Evolutionary conservation across 2,797 vertebrate species (phyloP).

Genomic region (Hippopotamyrus pictus): DNA sequence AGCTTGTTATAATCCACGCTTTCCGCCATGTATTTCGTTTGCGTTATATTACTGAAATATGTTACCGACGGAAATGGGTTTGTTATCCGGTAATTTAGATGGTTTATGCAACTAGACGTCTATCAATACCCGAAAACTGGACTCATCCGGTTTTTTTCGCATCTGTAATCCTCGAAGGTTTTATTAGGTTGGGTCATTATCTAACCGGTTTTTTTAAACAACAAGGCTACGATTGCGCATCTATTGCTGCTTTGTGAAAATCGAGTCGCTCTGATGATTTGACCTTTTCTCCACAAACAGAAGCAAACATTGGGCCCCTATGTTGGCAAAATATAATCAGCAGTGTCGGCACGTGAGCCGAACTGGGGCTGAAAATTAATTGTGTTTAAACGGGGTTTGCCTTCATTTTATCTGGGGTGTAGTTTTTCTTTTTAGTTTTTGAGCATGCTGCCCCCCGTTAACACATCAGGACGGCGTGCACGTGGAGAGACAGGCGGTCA

Average conservation of each 20-base stretch:
- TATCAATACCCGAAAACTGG: slow-evolving; percentile 23
- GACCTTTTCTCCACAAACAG: not conserved
- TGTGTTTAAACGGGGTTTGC: not conserved
- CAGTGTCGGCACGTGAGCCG: not conserved
- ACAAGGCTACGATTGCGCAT: not conserved
- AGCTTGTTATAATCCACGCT: not conserved
- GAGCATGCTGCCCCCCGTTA: not conserved
- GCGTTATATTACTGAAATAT: not conserved
- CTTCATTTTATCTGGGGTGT: not conserved
- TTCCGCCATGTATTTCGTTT: not conserved
- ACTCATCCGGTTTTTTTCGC: slow-evolving; percentile 24
- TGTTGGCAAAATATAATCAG: not conserved
- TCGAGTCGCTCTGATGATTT: not conserved
- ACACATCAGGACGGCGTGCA: not conserved
- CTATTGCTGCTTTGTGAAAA: not conserved
- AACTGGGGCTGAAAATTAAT: not conserved
- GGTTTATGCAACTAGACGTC: not conserved
- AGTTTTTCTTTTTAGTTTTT: not conserved
- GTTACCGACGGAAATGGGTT: not conserved
- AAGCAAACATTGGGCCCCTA: not conserved
- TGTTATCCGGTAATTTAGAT: not conserved
- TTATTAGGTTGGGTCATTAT: not conserved
- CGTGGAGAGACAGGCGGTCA: not conserved
- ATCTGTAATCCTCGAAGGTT: slow-evolving; percentile 17
- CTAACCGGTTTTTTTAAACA: not conserved